These are phyloP conservation scores for Pangasianodon hypophthalmus DNA, from an alignment of 2,113 vertebrate genomes.

Conservation along the genomic window DNA sequence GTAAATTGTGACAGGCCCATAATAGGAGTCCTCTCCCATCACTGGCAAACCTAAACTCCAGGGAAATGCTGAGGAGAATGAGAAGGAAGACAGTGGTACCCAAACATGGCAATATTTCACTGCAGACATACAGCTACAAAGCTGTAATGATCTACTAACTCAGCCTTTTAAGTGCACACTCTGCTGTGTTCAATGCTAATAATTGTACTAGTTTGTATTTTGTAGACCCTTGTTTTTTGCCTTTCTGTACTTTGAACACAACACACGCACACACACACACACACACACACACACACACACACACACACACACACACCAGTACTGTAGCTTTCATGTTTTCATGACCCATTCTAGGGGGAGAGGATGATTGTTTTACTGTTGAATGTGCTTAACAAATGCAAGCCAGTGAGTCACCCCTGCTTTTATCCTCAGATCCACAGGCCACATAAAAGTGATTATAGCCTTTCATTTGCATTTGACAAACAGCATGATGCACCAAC, in stretches of 20 bases:
- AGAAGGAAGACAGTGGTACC: not conserved
- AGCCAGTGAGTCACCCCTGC: slow-evolving; percentile 37
- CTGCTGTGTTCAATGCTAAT: slow-evolving; percentile 4
- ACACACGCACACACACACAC: slow-evolving; percentile 7
- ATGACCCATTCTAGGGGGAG: slow-evolving; percentile 9
- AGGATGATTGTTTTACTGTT: slow-evolving; percentile 21
- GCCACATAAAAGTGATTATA: slow-evolving; percentile 39
- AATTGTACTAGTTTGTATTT: slow-evolving; percentile 14
- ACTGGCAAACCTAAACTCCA: not conserved
- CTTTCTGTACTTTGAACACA: not conserved
- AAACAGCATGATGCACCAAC: not conserved
- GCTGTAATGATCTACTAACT: slow-evolving; percentile 33
- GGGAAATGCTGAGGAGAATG: slow-evolving; percentile 3
- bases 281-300: slow-evolving; percentile 9
- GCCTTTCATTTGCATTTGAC: slow-evolving; percentile 38
- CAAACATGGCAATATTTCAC: slow-evolving; percentile 22
- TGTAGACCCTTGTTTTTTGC: not conserved
- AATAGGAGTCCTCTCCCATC: slow-evolving; percentile 25
- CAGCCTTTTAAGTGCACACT: not conserved
- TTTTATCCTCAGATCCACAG: slow-evolving; percentile 30
- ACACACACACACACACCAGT: not conserved
- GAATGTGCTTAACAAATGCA: slow-evolving; percentile 30
- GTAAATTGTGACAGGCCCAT: slow-evolving; percentile 1
- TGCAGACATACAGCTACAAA: slow-evolving; percentile 13
- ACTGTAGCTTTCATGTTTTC: slow-evolving; percentile 27